Evolutionary conservation across 2,888 invertebrate genomes (phyloP).

Genomic region (Parapristionchus giblindavisi): DNA sequence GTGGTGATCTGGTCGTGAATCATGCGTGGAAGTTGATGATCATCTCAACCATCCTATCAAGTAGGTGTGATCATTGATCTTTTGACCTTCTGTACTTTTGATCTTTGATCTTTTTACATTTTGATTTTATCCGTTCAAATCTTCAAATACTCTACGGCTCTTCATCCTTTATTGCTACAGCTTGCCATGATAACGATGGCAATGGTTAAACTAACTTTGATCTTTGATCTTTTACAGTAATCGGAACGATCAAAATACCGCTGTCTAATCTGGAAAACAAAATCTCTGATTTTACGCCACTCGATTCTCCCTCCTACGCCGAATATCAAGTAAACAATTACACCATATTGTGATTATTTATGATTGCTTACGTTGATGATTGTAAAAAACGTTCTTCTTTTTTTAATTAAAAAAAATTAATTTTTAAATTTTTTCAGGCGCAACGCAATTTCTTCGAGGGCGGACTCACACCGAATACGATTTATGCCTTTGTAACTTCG

Average conservation of each 20-base stretch:
- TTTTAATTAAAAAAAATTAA: background rate
- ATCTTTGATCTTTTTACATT: no score
- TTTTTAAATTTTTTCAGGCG: background rate
- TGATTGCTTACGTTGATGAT: no score
- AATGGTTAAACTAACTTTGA: background rate
- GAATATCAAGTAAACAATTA: background rate
- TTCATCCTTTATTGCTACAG: no score
- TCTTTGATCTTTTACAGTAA: conserved; percentile 17
- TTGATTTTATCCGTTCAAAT: no score
- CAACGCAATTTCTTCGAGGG: conserved; percentile 13
- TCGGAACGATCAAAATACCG: conserved; percentile 49
- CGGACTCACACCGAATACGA: conserved; percentile 51
- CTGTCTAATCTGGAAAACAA: conserved; percentile 64
- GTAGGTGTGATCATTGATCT: background rate
- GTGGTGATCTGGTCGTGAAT: conserved; percentile 20
- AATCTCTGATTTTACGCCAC: conserved; percentile 67
- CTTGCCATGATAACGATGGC: no score
- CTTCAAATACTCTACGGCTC: no score
- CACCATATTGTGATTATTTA: background rate
- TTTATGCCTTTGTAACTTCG: conserved; percentile 63
- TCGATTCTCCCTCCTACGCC: conserved; percentile 3
- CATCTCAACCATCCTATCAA: background rate
- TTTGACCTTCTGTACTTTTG: no score
- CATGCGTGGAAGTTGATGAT: conserved; percentile 33
- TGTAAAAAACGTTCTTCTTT: background rate